These are phyloP conservation scores for Drosophila arizonae DNA, from an alignment of 1,140 invertebrate genomes.

Conservation along the genomic window DNA sequence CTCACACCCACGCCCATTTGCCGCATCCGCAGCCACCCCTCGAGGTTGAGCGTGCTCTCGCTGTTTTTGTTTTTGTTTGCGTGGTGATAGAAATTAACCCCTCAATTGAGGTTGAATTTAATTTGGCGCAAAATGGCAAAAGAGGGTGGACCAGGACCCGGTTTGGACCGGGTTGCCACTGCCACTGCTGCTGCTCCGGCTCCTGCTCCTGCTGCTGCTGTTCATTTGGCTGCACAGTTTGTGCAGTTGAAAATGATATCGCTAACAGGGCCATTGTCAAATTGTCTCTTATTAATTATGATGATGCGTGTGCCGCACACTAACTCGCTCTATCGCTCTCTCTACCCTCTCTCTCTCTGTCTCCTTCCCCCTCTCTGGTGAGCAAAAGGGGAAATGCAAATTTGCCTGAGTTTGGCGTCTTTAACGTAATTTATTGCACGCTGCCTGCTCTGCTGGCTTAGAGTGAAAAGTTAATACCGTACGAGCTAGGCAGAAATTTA, in stretches of 20 bases:
- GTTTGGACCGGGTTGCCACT: too few relatives aligned
- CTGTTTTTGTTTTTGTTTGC: constrained; percentile 79
- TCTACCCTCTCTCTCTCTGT: too few relatives aligned
- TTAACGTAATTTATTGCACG: constrained; percentile 77
- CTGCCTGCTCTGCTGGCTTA: constrained; percentile 36
- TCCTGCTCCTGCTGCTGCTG: constrained; percentile 24
- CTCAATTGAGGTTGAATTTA: constrained; percentile 83
- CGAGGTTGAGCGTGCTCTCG: constrained; percentile 2
- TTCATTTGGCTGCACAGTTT: constrained; percentile 46
- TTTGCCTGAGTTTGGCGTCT: constrained; percentile 75
- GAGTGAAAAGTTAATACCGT: constrained; percentile 70
- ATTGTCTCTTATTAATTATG: constrained; percentile 82
- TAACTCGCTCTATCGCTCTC: too few relatives aligned
- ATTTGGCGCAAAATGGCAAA: constrained; percentile 82
- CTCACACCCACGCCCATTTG: constrained; percentile 1
- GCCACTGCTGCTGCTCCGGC: too few relatives aligned
- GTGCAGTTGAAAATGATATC: constrained; percentile 73
- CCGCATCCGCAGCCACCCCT: constrained; percentile 38
- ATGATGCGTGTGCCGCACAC: constrained; percentile 68
- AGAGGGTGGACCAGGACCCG: constrained; percentile 40
- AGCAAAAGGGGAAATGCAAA: constrained; percentile 55
- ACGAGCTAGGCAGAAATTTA: constrained; percentile 30
- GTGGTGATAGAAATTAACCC: constrained; percentile 82
- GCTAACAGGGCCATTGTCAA: constrained; percentile 81
- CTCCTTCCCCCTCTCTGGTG: background rate